Percentiles rank a stretch among this genome's conserved stretches.
These are phyloP conservation scores for Bucco capensis DNA, from an alignment of 2,113 vertebrate genomes.

Conservation along the genomic window DNA sequence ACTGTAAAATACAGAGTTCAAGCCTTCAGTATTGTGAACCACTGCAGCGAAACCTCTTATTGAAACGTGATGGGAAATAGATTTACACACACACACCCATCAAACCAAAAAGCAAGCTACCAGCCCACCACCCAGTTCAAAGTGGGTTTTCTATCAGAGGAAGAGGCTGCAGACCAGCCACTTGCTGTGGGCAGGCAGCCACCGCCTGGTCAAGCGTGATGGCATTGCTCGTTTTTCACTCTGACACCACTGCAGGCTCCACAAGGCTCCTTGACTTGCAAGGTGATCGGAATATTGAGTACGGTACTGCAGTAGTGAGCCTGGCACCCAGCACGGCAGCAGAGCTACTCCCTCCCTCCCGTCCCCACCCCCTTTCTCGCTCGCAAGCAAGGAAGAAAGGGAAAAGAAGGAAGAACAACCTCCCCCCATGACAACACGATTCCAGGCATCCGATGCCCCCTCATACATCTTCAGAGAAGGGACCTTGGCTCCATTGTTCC, in stretches of 20 bases:
- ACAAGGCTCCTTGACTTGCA: slow-evolving; percentile 56
- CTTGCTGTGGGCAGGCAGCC: slow-evolving; percentile 51
- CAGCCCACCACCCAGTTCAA: neutral
- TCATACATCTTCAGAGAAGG: slow-evolving; percentile 4
- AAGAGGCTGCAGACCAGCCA: slow-evolving; percentile 20
- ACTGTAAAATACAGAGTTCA: neutral
- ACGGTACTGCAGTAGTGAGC: slow-evolving; percentile 41
- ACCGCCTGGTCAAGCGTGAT: slow-evolving; percentile 26
- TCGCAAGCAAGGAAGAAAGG: neutral
- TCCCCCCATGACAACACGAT: neutral
- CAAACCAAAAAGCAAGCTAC: neutral
- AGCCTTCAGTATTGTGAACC: neutral
- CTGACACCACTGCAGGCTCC: slow-evolving; percentile 68
- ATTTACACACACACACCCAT: neutral
- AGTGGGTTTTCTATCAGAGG: slow-evolving; percentile 2
- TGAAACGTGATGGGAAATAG: neutral
- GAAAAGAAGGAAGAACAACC: neutral
- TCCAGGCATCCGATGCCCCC: neutral
- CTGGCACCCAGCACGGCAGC: slow-evolving; percentile 42
- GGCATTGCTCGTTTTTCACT: slow-evolving; percentile 68
- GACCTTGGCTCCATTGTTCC: slow-evolving; percentile 32
- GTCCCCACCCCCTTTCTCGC: neutral
- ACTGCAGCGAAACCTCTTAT: neutral
- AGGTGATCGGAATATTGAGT: slow-evolving; percentile 71
- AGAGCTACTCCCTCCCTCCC: neutral